These are phyloP conservation scores for Phrynosoma blainvillii DNA, from an alignment of 2,113 vertebrate genomes.

Conservation along the genomic window DNA sequence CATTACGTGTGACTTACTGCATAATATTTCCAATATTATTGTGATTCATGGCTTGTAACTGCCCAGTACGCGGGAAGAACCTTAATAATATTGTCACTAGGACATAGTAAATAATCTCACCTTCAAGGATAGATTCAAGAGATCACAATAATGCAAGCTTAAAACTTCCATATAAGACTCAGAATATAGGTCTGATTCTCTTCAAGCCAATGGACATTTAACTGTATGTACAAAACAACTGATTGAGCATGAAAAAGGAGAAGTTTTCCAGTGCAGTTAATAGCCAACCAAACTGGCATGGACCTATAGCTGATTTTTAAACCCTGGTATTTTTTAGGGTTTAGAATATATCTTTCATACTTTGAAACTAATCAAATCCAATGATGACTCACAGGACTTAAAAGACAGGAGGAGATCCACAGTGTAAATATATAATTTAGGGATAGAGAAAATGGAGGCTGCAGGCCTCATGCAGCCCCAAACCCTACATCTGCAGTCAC, in stretches of 20 bases:
- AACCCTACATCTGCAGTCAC: no score
- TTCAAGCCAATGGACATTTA: not conserved
- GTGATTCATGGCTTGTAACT: constrained; percentile 39
- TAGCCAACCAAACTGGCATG: not conserved
- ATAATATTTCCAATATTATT: not conserved
- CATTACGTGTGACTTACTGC: constrained; percentile 20
- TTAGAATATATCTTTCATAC: no score
- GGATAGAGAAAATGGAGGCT: no score
- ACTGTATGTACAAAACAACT: not conserved
- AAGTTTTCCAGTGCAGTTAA: not conserved
- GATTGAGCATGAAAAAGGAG: not conserved
- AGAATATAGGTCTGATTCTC: not conserved
- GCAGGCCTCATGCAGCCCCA: no score
- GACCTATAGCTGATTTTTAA: no score
- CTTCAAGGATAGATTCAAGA: constrained; percentile 7
- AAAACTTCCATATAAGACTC: not conserved
- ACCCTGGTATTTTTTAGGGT: no score
- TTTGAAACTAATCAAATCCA: no score
- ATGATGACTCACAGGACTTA: no score
- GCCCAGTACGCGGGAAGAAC: constrained; percentile 15
- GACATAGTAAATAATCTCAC: constrained; percentile 28
- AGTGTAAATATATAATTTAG: no score
- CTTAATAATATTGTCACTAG: constrained; percentile 14
- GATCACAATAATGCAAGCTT: not conserved
- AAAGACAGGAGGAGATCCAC: no score